Evolutionary conservation across 2,888 invertebrate species (phyloP), one percentile per base, ranked within the genome.

Genomic region (Parnassius smintheus): DNA sequence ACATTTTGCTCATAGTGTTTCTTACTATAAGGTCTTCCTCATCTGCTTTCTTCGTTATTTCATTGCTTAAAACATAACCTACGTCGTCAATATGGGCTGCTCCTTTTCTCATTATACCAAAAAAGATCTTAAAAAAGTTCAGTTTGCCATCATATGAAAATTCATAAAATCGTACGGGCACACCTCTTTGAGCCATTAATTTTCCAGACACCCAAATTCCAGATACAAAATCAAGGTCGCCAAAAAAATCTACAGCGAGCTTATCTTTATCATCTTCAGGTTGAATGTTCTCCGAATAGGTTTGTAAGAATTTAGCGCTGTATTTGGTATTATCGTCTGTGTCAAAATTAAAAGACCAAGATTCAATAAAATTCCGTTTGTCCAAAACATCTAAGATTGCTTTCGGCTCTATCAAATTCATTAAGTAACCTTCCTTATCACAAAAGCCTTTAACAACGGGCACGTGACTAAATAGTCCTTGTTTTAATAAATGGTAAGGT

Each of bases 381-480:
- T 71, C 67, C 18, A 74, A 68, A 1, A 81, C 52, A 52, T 76
- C 69, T 57, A 73, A 66, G 1, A 79, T 58, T 54, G 68, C 68
- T 3, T 69, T 63, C 1, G 76, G 72, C 60, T 77, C 79, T 41
- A 75, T 65, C 55, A 70, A 46, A 25, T 59, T 65, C 72, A 85
- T 82, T 25, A 86, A 70, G 11, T 85, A 74, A 1, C 93, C 92
- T 72, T 93, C 93, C 2, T 75, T 80, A 1, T 84, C 80, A 64
- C 86, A 91, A 66, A 92, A 91, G 18, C 93, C 93, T 77, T 87
- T 85, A 18, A 93, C 80, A 1, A 86, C 69, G 0, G 93, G 92
- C 25, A 93, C 86, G 25, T 78, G 74, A 9, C 78, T 72, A 55
- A 85, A 81, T 48, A 78, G 76, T n/a, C 83, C 83, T 57, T 81